Conservation (phyloP, 2,113 vertebrate species). For the Muntiacus muntjak region DNA sequence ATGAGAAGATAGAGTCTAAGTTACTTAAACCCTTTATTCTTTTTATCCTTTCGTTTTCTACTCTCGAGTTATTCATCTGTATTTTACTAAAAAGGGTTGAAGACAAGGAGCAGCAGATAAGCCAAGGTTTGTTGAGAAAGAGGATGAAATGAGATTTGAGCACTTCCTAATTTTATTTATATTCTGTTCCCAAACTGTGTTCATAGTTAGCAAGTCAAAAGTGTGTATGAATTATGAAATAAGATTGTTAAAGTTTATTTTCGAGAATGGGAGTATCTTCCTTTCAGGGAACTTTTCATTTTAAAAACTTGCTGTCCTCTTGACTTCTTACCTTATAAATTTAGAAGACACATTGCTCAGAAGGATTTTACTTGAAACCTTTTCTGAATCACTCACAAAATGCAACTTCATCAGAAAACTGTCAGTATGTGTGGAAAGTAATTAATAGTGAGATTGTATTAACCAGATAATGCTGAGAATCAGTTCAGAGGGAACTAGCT, state of each 20-base stretch:
- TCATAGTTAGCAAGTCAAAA: not conserved
- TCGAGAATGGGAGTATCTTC: not conserved
- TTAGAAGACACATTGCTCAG: not conserved
- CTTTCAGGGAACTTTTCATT: not conserved
- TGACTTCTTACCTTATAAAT: not conserved
- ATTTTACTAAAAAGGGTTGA: not conserved
- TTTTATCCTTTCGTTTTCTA: not conserved
- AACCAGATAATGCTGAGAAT: not conserved
- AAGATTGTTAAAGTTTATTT: not conserved
- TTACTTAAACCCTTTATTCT: not conserved
- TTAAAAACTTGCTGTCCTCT: not conserved
- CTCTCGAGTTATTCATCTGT: not conserved
- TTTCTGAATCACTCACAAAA: not conserved
- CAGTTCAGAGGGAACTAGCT: not conserved
- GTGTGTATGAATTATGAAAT: not conserved
- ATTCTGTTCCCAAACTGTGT: not conserved
- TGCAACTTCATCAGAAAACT: not conserved
- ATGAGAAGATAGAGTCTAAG: not conserved
- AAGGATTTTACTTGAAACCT: not conserved
- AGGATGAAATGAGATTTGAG: not conserved
- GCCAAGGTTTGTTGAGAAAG: not conserved
- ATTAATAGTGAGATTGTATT: not conserved
- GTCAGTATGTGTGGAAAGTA: not conserved
- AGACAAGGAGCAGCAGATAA: not conserved
- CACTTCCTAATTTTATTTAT: not conserved